Conservation (phyloP, 2,888 invertebrate species). For the Epinotia ramella region DNA sequence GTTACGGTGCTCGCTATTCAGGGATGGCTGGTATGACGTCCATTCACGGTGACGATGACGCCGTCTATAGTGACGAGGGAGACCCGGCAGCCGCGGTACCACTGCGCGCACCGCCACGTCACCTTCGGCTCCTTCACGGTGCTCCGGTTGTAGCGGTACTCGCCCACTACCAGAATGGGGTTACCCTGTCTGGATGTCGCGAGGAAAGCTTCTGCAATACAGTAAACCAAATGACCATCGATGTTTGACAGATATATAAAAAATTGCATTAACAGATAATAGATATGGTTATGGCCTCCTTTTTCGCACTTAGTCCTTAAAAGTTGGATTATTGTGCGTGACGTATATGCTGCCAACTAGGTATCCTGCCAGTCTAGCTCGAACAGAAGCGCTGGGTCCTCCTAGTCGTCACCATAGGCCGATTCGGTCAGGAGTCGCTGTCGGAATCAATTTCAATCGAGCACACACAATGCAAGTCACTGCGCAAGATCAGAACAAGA, state of each 20-base stretch:
- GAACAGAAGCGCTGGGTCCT: no score
- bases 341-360: no score
- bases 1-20: no score
- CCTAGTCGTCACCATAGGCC: no score
- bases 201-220: constrained; percentile 9
- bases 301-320: no score
- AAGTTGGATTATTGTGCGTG: no score
- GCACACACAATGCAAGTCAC: neutral
- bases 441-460: no score
- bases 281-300: no score
- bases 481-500: no score
- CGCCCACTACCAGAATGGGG: constrained; percentile 6
- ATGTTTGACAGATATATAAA: neutral
- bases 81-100: constrained; percentile 41
- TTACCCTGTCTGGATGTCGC: constrained; percentile 19
- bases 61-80: constrained; percentile 40
- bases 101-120: constrained; percentile 19
- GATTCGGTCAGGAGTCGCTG: no score
- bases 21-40: neutral
- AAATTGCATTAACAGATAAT: neutral
- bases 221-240: neutral
- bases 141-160: constrained; percentile 2
- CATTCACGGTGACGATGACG: constrained; percentile 21
- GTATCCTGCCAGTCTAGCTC: no score
- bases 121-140: constrained; percentile 8